Evolutionary conservation across 2,113 vertebrate species (phyloP).

Genomic region (Cyprinodon variegatus): DNA sequence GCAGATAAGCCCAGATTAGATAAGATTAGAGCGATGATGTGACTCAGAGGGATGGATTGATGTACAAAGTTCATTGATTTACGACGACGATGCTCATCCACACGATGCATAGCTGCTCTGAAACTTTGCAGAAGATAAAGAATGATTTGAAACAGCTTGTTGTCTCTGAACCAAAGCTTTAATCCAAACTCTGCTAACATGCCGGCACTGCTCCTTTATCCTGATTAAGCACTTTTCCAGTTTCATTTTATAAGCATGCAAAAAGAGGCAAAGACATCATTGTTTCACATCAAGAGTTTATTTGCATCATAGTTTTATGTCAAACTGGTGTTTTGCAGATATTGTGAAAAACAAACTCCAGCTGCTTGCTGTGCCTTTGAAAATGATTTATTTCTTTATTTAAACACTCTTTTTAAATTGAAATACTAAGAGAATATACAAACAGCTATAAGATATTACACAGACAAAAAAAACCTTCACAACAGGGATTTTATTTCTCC

Average conservation of each 20-base stretch:
- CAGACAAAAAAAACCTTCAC: constrained; percentile 34
- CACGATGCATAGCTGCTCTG: too few species aligned
- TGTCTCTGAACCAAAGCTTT: too few species aligned
- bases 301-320: constrained; percentile 56
- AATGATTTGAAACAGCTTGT: too few species aligned
- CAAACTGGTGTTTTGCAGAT: constrained; percentile 30
- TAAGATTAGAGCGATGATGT: too few species aligned
- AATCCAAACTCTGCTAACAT: too few species aligned
- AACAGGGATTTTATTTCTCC: constrained; percentile 1
- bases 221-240: too few species aligned
- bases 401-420: constrained; percentile 34
- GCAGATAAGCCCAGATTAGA: too few species aligned
- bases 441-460: constrained; percentile 63
- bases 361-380: constrained; percentile 27
- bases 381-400: constrained; percentile 28
- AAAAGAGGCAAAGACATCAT: background rate
- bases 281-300: constrained; percentile 53
- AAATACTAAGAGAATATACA: constrained; percentile 64
- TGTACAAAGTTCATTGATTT: too few species aligned
- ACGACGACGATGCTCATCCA: too few species aligned
- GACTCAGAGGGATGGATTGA: too few species aligned
- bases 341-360: constrained; percentile 34
- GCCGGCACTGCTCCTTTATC: background rate
- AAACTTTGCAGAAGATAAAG: too few species aligned
- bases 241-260: too few species aligned